phyloP scores from a whole-genome alignment of 2,113 vertebrate genomes.

The Shinisaurus crocodilurus region DNA sequence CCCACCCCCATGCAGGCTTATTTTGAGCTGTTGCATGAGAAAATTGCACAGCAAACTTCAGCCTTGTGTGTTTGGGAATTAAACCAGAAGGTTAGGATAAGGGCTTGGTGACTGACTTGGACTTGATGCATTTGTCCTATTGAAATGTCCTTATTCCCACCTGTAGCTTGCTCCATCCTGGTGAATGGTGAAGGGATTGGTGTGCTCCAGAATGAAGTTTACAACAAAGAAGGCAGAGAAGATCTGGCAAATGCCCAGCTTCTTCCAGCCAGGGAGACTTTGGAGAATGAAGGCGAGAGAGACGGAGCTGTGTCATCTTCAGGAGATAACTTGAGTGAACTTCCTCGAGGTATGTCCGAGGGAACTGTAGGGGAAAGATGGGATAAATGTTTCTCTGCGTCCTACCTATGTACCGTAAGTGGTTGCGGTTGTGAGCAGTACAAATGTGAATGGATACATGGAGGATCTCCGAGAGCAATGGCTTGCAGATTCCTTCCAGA shows the following conservation, averaged over 20 bases:
- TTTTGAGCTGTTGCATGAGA: background rate
- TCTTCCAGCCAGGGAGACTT: background rate
- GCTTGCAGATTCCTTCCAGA: background rate
- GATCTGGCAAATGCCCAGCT: background rate
- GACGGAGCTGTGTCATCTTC: background rate
- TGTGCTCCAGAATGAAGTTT: conserved; percentile 37
- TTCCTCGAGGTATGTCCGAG: conserved; percentile 9
- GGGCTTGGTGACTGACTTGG: background rate
- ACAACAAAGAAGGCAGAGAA: background rate
- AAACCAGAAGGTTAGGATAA: background rate
- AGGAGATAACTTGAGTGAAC: background rate
- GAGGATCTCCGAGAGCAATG: background rate
- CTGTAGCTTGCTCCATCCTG: conserved; percentile 12
- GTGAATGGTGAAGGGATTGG: background rate
- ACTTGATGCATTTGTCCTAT: background rate
- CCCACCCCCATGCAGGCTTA: background rate
- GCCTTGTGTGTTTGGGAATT: too few species aligned
- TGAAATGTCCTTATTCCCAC: background rate
- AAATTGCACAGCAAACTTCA: too few species aligned
- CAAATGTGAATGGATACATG: background rate
- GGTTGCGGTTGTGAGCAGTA: too few species aligned
- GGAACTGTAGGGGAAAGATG: background rate
- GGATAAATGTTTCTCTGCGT: too few species aligned
- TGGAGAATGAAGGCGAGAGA: background rate
- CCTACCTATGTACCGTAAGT: too few species aligned